These are phyloP conservation scores for Pseudoatta argentina DNA, from an alignment of 1,140 invertebrate species.

Conservation along the genomic window DNA sequence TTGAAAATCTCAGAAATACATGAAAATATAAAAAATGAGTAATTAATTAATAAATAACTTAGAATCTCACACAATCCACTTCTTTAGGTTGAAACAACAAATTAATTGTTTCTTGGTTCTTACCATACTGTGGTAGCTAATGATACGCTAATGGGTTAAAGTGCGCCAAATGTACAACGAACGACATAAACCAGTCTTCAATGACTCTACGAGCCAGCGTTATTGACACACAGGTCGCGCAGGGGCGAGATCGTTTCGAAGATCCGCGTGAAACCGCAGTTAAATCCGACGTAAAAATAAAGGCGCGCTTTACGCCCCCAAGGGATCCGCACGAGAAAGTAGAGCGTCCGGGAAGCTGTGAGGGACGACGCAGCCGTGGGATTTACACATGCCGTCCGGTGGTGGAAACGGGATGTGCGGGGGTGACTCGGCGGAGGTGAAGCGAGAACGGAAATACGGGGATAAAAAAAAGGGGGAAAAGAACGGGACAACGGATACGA, in stretches of 20 bases:
- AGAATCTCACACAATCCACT: neutral
- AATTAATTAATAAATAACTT: neutral
- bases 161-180: conserved; percentile 12
- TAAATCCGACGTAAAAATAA: conserved; percentile 83
- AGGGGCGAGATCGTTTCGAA: conserved; percentile 61
- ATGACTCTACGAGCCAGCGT: conserved; percentile 21
- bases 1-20: neutral
- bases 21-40: neutral
- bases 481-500: neutral
- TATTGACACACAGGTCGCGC: conserved; percentile 62
- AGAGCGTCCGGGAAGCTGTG: conserved; percentile 40
- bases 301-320: conserved; percentile 78
- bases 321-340: conserved; percentile 67
- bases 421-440: neutral
- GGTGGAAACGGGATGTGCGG: neutral
- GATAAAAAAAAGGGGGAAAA: conserved; percentile 1
- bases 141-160: conserved; percentile 31
- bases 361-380: conserved; percentile 34
- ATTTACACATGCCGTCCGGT: conserved; percentile 64
- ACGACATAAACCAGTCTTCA: neutral
- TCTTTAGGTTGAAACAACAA: neutral
- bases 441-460: conserved; percentile 44
- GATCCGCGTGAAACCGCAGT: conserved; percentile 70
- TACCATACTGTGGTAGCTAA: neutral
- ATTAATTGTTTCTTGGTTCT: conserved; percentile 17